Conservation (phyloP, 2,797 vertebrate genomes). For the Pangasius larnaudii region DNA sequence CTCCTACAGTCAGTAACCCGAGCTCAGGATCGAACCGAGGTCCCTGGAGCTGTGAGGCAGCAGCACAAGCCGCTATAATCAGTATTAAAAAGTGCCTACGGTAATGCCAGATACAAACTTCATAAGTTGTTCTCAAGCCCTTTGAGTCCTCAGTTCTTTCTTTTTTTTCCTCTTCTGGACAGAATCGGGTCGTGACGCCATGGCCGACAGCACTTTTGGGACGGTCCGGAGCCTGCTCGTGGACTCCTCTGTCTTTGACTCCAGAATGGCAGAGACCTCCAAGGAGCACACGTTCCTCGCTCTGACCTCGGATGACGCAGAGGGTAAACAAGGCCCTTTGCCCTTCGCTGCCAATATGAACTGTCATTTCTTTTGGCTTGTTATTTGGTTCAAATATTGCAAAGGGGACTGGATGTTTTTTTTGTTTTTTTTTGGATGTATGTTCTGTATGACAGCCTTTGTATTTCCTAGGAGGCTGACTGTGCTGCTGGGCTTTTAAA, state of each 20-base stretch:
- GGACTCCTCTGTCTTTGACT: constrained; percentile 90
- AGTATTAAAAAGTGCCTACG: background rate
- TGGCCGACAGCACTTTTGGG: constrained; percentile 87
- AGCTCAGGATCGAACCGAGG: background rate
- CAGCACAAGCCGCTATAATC: background rate
- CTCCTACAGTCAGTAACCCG: background rate
- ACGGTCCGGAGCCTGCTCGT: constrained; percentile 83
- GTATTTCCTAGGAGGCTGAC: constrained; percentile 44
- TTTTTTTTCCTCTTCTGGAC: constrained; percentile 60
- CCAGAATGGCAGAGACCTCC: constrained; percentile 84
- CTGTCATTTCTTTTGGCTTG: constrained; percentile 13
- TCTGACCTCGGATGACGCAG: constrained; percentile 73
- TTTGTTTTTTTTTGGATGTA: background rate
- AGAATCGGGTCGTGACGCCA: constrained; percentile 69
- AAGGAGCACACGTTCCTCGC: constrained; percentile 81
- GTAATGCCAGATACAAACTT: background rate
- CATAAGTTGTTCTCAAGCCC: background rate
- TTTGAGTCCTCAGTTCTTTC: constrained; percentile 53
- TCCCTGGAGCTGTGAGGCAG: background rate
- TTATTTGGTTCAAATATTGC: constrained; percentile 21
- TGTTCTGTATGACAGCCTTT: constrained; percentile 15
- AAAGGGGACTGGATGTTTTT: constrained; percentile 5
- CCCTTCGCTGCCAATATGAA: background rate
- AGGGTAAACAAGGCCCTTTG: constrained; percentile 77
- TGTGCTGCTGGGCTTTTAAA: constrained; percentile 40